Percentiles rank a stretch among this genome's conserved stretches.
Evolutionary conservation across 2,113 vertebrate species (phyloP).

Genomic region (Acanthochromis polyacanthus): DNA sequence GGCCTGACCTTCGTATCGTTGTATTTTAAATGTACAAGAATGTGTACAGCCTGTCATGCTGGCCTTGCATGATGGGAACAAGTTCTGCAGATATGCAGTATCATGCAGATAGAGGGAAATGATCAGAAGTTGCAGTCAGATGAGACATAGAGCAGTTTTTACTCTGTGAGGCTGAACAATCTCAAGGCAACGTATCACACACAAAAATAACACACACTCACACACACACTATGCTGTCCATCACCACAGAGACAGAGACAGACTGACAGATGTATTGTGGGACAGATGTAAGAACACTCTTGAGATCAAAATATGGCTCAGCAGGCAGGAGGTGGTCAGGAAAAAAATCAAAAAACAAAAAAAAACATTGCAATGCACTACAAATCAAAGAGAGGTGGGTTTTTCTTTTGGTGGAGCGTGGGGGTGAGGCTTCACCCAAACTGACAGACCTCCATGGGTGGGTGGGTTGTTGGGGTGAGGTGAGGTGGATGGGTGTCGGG

Average conservation of each 20-base stretch:
- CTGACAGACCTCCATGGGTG: conserved; percentile 58
- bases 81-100: not conserved
- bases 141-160: conserved; percentile 19
- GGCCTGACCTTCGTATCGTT: too few relatives aligned
- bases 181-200: conserved; percentile 42
- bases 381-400: conserved; percentile 35
- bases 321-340: conserved; percentile 36
- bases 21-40: too few relatives aligned
- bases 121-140: conserved; percentile 13
- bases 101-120: conserved; percentile 25
- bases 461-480: conserved; percentile 49
- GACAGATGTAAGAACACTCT: conserved; percentile 41
- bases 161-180: conserved; percentile 24
- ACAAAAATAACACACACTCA: conserved; percentile 39
- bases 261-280: conserved; percentile 46
- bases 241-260: conserved; percentile 63
- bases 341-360: conserved; percentile 12
- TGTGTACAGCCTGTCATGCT: conserved; percentile 10
- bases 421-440: conserved; percentile 54
- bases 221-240: conserved; percentile 21
- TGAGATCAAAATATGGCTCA: conserved; percentile 1
- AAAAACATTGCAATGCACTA: conserved; percentile 39
- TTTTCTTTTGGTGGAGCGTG: conserved; percentile 29
- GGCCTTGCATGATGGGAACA: not conserved
- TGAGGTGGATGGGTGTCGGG: conserved; percentile 68